Evolutionary conservation across 2,113 vertebrate genomes (phyloP).

Genomic region (Tenrec ecaudatus): DNA sequence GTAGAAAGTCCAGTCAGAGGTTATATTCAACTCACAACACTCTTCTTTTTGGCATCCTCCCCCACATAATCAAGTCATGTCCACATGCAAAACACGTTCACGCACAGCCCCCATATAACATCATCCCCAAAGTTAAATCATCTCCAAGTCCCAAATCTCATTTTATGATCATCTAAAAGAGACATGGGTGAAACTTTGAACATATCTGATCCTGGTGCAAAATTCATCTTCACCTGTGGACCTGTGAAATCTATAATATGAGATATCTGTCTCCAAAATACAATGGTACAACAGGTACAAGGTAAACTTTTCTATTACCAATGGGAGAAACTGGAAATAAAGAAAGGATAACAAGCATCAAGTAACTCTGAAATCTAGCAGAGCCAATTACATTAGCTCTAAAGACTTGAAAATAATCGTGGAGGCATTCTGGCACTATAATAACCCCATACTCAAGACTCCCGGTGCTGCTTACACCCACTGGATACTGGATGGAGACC

Average conservation of each 20-base stretch:
- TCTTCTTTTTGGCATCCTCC: neutral
- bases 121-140: too few species aligned
- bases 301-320: neutral
- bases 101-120: neutral
- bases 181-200: neutral
- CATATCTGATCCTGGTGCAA: neutral
- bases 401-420: neutral
- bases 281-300: neutral
- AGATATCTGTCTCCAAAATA: neutral
- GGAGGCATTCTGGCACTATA: neutral
- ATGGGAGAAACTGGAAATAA: neutral
- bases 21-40: neutral
- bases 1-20: too few species aligned
- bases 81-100: neutral
- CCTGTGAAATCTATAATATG: neutral
- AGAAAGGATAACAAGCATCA: neutral
- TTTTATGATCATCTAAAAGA: neutral
- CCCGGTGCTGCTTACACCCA: neutral
- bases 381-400: neutral
- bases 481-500: neutral
- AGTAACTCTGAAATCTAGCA: neutral
- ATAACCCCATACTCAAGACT: neutral
- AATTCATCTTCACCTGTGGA: too few species aligned
- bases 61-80: neutral
- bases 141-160: neutral